Evolutionary conservation across 2,797 vertebrate species (phyloP).

Genomic region (Sebastolobus altivelis): DNA sequence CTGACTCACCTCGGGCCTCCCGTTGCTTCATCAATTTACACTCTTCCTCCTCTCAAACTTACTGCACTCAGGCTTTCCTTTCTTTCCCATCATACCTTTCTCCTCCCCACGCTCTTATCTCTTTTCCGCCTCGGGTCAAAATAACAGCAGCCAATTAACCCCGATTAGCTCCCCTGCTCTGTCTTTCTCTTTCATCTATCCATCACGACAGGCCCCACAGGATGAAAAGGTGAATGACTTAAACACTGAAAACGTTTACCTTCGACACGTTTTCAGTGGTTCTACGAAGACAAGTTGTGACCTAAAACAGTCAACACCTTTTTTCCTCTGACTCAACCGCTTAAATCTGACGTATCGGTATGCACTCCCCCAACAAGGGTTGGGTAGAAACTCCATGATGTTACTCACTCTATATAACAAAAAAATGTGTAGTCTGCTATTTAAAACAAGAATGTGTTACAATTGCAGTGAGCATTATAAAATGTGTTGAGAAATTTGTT

Average conservation of each 20-base stretch:
- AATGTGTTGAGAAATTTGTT: background rate
- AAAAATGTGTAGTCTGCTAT: conserved; percentile 26
- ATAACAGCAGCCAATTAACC: conserved; percentile 86
- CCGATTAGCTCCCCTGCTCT: conserved; percentile 78
- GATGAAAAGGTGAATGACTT: conserved; percentile 42
- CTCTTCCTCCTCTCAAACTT: conserved; percentile 42
- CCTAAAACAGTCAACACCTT: conserved; percentile 65
- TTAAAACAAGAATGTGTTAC: conserved; percentile 2
- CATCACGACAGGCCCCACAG: conserved; percentile 46
- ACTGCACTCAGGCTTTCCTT: conserved; percentile 36
- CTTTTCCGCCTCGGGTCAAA: conserved; percentile 77
- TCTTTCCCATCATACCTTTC: conserved; percentile 35
- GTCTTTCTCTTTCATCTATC: conserved; percentile 62
- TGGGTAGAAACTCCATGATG: conserved; percentile 49
- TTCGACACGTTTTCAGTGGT: conserved; percentile 24
- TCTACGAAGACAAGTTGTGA: conserved; percentile 48
- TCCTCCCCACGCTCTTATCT: conserved; percentile 69
- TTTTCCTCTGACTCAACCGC: conserved; percentile 61
- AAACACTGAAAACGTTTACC: conserved; percentile 58
- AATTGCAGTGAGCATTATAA: background rate
- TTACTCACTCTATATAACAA: conserved; percentile 17
- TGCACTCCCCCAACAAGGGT: conserved; percentile 43
- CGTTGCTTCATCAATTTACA: conserved; percentile 40
- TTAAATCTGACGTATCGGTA: conserved; percentile 32
- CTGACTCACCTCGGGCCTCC: conserved; percentile 58